These are phyloP conservation scores for Perccottus glenii DNA, from an alignment of 2,113 vertebrate species.

Conservation along the genomic window DNA sequence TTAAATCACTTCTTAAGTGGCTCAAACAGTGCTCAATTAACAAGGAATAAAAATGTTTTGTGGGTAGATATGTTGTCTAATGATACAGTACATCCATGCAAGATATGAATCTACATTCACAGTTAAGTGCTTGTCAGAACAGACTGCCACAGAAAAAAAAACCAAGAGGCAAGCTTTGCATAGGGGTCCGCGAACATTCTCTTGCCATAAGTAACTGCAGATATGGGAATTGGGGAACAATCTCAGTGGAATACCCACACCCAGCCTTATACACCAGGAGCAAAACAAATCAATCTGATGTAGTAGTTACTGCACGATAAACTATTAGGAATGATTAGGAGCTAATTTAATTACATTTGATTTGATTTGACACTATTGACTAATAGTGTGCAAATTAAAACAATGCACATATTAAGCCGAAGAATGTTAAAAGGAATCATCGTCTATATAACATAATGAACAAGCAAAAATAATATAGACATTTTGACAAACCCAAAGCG, in stretches of 20 bases:
- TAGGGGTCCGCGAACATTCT: slow-evolving; percentile 72
- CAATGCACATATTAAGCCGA: slow-evolving; percentile 20
- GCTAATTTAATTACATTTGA: neutral
- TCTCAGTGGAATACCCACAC: slow-evolving; percentile 4
- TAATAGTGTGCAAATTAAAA: slow-evolving; percentile 41
- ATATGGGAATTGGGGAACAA: slow-evolving; percentile 23
- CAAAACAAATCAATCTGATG: slow-evolving; percentile 4
- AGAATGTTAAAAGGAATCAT: neutral
- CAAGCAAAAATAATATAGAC: neutral
- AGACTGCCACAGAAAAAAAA: slow-evolving; percentile 58
- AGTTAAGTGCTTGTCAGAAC: slow-evolving; percentile 60
- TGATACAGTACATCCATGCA: slow-evolving; percentile 42
- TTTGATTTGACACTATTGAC: slow-evolving; percentile 39
- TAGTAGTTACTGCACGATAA: slow-evolving; percentile 15
- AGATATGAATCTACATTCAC: slow-evolving; percentile 56
- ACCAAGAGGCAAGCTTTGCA: slow-evolving; percentile 69
- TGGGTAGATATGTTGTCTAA: slow-evolving; percentile 31
- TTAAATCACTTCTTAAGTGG: neutral
- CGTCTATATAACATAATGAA: neutral
- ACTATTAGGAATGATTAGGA: neutral
- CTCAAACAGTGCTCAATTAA: slow-evolving; percentile 21
- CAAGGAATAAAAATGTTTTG: slow-evolving; percentile 3
- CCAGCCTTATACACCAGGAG: neutral
- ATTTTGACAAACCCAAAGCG: neutral
- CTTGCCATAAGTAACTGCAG: slow-evolving; percentile 38